These are phyloP conservation scores for Drosophila niveifrons DNA, from an alignment of 2,888 invertebrate species.

Conservation along the genomic window DNA sequence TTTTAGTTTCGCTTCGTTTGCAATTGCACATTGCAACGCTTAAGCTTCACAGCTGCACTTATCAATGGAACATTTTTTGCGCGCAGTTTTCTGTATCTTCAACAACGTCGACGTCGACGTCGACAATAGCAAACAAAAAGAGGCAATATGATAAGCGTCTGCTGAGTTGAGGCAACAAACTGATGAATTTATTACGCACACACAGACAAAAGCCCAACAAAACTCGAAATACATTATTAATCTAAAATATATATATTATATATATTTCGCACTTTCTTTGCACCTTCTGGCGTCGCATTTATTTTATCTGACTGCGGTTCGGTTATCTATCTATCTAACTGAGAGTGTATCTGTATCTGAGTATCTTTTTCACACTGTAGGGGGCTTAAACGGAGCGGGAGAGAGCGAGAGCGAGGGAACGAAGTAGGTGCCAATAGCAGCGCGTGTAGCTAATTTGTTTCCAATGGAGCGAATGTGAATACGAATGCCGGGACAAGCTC, in stretches of 20 bases:
- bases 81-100: conserved; percentile 16
- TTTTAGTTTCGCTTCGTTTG: conserved; percentile 37
- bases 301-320: conserved; percentile 7
- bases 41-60: conserved; percentile 22
- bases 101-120: background rate
- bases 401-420: conserved; percentile 12
- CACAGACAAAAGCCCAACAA: background rate
- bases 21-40: conserved; percentile 11
- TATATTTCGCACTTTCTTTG: conserved; percentile 45
- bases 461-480: background rate
- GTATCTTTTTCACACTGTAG: conserved; percentile 4
- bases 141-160: conserved; percentile 28
- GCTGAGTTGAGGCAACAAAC: conserved; percentile 3
- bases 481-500: conserved; percentile 19
- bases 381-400: background rate
- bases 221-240: conserved; percentile 4
- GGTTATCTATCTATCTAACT: background rate
- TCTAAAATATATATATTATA: conserved; percentile 3
- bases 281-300: conserved; percentile 20
- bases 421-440: conserved; percentile 43
- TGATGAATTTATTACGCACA: conserved; percentile 15
- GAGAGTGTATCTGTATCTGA: conserved; percentile 6
- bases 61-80: conserved; percentile 36
- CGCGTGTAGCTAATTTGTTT: conserved; percentile 68
- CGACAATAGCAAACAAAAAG: conserved; percentile 8